Conservation (phyloP, 2,888 invertebrate genomes). For the Agonum fuliginosum region DNA sequence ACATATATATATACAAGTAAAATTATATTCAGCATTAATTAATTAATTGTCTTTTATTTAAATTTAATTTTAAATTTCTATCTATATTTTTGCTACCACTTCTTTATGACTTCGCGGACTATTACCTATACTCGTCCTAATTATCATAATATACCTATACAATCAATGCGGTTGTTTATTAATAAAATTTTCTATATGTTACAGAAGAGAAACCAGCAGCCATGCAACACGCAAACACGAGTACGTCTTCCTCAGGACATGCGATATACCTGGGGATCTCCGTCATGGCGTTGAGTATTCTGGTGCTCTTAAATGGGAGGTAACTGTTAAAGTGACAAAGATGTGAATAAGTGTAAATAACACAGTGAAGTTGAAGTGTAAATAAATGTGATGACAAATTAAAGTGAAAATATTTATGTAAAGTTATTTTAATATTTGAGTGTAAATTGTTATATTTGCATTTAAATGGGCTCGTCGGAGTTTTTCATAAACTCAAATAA, state of each 20-base stretch:
- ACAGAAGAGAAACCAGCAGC: slow-evolving; percentile 84
- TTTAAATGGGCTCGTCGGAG: too few relatives aligned
- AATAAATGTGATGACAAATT: neutral
- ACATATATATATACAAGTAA: too few relatives aligned
- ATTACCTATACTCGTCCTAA: too few relatives aligned
- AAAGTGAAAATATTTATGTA: too few relatives aligned
- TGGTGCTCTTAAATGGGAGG: slow-evolving; percentile 45
- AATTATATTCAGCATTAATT: too few relatives aligned
- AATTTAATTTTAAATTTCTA: too few relatives aligned
- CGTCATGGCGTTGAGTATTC: slow-evolving; percentile 32
- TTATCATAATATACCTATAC: too few relatives aligned
- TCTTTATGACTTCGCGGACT: too few relatives aligned
- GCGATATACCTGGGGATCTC: slow-evolving; percentile 44
- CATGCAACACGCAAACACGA: slow-evolving; percentile 82
- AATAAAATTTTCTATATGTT: slow-evolving; percentile 63
- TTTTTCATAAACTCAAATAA: too few relatives aligned
- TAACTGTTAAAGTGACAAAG: slow-evolving; percentile 24
- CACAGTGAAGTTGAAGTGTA: neutral
- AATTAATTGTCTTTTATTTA: too few relatives aligned
- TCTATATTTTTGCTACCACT: too few relatives aligned
- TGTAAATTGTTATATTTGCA: neutral
- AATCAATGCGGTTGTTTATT: too few relatives aligned
- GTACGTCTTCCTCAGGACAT: slow-evolving; percentile 66
- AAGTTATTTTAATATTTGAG: neutral
- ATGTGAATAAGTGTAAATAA: slow-evolving; percentile 26